Evolutionary conservation across 2,113 vertebrate species (phyloP).

Genomic region (Nesoenas mayeri): DNA sequence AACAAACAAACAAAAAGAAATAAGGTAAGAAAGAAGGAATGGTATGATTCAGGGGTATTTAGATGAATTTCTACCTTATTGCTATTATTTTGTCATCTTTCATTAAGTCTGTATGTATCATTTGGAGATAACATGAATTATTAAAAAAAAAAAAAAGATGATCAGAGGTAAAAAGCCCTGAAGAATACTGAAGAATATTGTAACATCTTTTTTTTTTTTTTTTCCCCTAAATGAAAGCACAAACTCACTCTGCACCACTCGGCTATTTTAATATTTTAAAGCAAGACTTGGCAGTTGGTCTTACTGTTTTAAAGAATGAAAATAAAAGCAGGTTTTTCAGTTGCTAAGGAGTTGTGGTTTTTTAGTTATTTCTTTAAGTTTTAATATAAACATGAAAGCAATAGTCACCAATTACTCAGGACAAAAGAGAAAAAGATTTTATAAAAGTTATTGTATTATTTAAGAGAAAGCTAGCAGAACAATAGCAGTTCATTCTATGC

Average conservation of each 20-base stretch:
- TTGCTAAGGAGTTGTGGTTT: rapidly evolving
- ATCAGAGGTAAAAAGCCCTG: neutral
- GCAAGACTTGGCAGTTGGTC: neutral
- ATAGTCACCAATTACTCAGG: neutral
- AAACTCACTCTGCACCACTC: neutral
- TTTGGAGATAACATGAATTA: neutral
- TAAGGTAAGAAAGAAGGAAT: rapidly evolving
- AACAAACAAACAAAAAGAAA: neutral
- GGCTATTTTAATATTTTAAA: neutral
- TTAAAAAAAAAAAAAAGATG: too few relatives aligned
- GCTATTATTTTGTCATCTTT: neutral
- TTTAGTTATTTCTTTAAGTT: neutral
- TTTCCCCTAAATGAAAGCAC: neutral
- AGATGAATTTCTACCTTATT: neutral
- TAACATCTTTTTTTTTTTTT: neutral
- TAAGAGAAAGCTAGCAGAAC: neutral
- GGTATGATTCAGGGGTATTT: neutral
- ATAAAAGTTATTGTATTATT: neutral
- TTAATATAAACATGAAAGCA: neutral
- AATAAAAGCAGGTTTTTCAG: neutral
- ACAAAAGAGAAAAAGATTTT: neutral
- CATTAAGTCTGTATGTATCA: neutral
- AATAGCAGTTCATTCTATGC: neutral
- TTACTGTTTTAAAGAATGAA: neutral
- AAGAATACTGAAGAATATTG: neutral